Base-by-base conservation (phyloP, 2,888 invertebrate genomes). In the Platycheirus albimanus region DNA sequence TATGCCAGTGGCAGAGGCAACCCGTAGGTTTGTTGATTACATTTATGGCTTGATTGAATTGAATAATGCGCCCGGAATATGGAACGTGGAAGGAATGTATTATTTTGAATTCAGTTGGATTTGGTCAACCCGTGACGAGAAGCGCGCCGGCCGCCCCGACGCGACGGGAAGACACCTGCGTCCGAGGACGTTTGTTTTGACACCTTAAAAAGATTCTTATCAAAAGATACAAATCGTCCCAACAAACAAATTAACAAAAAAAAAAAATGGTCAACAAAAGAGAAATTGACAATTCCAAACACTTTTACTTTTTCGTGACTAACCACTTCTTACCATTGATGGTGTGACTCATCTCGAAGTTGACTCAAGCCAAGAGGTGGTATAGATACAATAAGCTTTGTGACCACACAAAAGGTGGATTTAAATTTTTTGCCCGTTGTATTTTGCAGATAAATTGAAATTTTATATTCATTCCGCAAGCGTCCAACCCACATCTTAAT, bases 1-100 rank as follows among this genome's bases (percentile, higher is more conserved):
- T n/a, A n/a, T 56, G 56, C 36, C 56, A 54, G 19, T n/a, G 8
- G 36, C 36, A 38, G 36, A 20, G 20, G 17, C 67, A 49, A 67
- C 67, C 63, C 45, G 58, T 66, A 66, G 66, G 61, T 54, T 56
- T 56, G 69, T 43, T 56, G 54, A 79, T 79, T 79, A 69, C 74
- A 79, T 69, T 79, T 79, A 79, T 79, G 79, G 74, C 61, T 74
- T 63, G 69, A 79, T 74, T 63, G 61, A 79, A 79, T 79, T 79
- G 74, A 79, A 79, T 79, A 79, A 58, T 66, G 47, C 36, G 47
- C 63, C 72, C 54, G 41, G 61, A 15, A 17, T 30, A 49, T 24
- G 54, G 54, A 56, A 69, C 79, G 79, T 74, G 79, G 1, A 36
- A 5, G 8, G 79, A 61, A 63, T 74, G 11, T 47, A 5, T 63